Evolutionary conservation across 2,113 vertebrate species (phyloP).

Genomic region (Trichechus manatus): DNA sequence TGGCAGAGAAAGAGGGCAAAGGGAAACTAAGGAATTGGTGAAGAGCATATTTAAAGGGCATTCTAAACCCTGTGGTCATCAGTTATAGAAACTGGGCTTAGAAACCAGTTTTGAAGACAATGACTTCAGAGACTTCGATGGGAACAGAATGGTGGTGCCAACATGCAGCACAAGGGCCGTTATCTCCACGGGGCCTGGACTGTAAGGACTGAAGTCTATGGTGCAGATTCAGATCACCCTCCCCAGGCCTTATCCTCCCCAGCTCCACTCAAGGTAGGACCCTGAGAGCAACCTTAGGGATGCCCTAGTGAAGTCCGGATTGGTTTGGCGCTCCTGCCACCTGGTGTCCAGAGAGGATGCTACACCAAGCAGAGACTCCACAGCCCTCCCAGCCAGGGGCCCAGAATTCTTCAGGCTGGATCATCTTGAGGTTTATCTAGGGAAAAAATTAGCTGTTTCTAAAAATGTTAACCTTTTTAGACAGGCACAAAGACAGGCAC

Average conservation of each 20-base stretch:
- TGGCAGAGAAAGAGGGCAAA: background rate
- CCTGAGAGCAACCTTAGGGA: background rate
- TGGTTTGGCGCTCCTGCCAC: background rate
- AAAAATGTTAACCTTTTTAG: background rate
- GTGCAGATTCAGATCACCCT: background rate
- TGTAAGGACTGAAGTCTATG: rapidly evolving
- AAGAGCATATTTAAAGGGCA: background rate
- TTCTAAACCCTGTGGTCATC: rapidly evolving
- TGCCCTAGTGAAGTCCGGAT: rapidly evolving
- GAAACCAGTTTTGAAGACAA: no score
- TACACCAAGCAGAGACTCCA: rapidly evolving
- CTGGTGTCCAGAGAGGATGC: background rate
- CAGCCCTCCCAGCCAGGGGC: no score
- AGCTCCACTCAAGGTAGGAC: no score
- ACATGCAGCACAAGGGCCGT: no score
- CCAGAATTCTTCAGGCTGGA: background rate
- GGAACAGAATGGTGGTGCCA: background rate
- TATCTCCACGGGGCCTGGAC: no score
- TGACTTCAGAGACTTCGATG: no score
- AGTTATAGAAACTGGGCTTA: rapidly evolving
- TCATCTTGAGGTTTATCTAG: background rate
- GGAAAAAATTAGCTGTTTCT: background rate
- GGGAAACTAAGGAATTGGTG: background rate
- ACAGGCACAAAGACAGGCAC: no score
- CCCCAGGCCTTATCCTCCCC: background rate